A percentile compares a stretch with the other conserved stretches of the same genome.
Conservation (phyloP, 2,113 vertebrate species). For the Parus major region DNA sequence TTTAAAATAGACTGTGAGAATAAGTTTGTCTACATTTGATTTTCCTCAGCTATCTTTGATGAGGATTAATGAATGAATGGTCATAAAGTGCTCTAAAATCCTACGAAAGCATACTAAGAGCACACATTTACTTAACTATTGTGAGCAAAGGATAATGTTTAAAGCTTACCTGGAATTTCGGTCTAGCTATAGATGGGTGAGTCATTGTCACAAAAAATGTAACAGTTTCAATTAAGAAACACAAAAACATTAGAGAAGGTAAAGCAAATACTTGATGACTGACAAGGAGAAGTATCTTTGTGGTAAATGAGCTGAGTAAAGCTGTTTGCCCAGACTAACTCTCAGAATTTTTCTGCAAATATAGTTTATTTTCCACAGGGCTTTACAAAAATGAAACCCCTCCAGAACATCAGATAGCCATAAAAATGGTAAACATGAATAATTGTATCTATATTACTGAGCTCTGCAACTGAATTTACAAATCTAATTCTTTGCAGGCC, state of each 20-base stretch:
- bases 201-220: constrained; percentile 11
- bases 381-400: background rate
- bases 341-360: background rate
- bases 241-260: background rate
- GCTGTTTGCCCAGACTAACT: background rate
- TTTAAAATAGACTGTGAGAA: background rate
- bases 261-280: background rate
- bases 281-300: background rate
- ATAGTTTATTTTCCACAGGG: background rate
- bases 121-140: background rate
- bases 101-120: background rate
- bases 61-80: constrained; percentile 40
- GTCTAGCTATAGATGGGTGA: background rate
- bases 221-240: background rate
- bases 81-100: constrained; percentile 11
- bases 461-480: background rate
- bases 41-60: background rate
- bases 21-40: background rate
- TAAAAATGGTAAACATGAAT: background rate
- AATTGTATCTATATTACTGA: background rate
- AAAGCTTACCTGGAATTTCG: constrained; percentile 1
- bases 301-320: background rate
- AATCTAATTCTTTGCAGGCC: background rate
- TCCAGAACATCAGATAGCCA: background rate
- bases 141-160: constrained; percentile 15